Percentiles rank a stretch among this genome's conserved stretches.
Evolutionary conservation across 2,888 invertebrate species (phyloP).

Genomic region (Ceriagrion tenellum): DNA sequence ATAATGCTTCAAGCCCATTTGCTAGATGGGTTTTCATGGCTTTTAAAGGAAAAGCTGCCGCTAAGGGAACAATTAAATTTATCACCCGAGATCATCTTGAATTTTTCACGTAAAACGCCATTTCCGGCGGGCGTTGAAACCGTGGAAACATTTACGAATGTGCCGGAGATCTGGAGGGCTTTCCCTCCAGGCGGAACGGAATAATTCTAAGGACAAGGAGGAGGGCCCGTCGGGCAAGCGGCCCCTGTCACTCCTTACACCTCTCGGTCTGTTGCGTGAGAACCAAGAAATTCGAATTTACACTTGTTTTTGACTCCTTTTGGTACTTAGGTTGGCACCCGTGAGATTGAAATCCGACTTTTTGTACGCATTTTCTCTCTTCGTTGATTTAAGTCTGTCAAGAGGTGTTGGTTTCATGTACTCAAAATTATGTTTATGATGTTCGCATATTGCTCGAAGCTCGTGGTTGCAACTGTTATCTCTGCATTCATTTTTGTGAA

Average conservation of each 20-base stretch:
- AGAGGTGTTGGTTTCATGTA: too few species aligned
- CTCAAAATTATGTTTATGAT: too few species aligned
- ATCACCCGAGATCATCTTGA: background rate
- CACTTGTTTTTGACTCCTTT: too few species aligned
- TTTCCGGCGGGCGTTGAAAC: constrained; percentile 20
- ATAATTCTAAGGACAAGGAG: background rate
- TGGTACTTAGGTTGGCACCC: too few species aligned
- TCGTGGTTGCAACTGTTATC: too few species aligned
- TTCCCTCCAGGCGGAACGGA: background rate
- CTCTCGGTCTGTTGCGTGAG: background rate
- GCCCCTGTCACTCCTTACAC: background rate
- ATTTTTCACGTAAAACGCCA: constrained; percentile 2
- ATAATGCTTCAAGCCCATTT: background rate
- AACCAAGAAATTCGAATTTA: background rate
- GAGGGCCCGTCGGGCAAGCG: background rate
- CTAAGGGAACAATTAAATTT: background rate
- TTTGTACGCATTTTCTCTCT: too few species aligned
- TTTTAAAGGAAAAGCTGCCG: background rate
- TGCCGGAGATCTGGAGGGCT: background rate
- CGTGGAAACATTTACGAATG: constrained; percentile 36
- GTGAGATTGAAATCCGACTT: too few species aligned
- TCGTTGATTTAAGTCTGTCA: too few species aligned
- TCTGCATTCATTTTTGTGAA: too few species aligned
- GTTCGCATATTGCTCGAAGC: too few species aligned
- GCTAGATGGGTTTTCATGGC: background rate